phyloP scores from a whole-genome alignment of 2,113 vertebrate genomes.

The Zosterops japonicus region DNA sequence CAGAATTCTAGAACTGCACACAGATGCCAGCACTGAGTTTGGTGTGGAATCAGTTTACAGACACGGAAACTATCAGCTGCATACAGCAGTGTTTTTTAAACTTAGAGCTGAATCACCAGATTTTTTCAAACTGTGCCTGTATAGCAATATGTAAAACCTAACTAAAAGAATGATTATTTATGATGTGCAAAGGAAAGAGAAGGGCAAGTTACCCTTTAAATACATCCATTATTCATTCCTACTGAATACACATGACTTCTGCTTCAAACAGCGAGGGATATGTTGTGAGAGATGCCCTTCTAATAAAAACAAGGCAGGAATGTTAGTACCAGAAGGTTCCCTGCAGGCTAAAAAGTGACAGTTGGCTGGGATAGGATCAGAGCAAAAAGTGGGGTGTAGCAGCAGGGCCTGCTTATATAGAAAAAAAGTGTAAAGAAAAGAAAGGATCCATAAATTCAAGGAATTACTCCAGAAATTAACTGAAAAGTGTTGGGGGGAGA shows the following conservation, averaged over 20 bases:
- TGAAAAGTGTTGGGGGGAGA: neutral
- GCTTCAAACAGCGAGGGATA: constrained; percentile 53
- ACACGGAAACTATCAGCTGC: neutral
- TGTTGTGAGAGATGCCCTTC: constrained; percentile 65
- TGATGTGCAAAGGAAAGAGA: constrained; percentile 34
- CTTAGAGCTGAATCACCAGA: constrained; percentile 20
- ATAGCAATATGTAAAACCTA: constrained; percentile 25
- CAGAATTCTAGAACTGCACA: neutral
- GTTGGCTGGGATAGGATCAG: constrained; percentile 46
- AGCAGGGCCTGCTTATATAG: neutral
- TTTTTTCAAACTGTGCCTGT: constrained; percentile 15
- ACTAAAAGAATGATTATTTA: constrained; percentile 38
- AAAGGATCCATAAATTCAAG: neutral
- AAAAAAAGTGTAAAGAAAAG: neutral
- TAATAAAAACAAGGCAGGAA: constrained; percentile 65
- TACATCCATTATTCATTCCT: constrained; percentile 68
- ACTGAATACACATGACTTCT: constrained; percentile 57
- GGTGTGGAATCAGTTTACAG: neutral
- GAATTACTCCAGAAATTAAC: neutral
- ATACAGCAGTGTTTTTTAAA: neutral
- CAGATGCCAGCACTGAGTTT: neutral
- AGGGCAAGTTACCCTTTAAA: constrained; percentile 66
- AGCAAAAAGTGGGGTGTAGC: constrained; percentile 22
- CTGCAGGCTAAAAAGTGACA: constrained; percentile 65
- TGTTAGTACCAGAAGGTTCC: constrained; percentile 69